Percentiles rank a stretch among this genome's conserved stretches.
phyloP scores from a whole-genome alignment of 2,797 vertebrate species.

The Passerculus sandwichensis region DNA sequence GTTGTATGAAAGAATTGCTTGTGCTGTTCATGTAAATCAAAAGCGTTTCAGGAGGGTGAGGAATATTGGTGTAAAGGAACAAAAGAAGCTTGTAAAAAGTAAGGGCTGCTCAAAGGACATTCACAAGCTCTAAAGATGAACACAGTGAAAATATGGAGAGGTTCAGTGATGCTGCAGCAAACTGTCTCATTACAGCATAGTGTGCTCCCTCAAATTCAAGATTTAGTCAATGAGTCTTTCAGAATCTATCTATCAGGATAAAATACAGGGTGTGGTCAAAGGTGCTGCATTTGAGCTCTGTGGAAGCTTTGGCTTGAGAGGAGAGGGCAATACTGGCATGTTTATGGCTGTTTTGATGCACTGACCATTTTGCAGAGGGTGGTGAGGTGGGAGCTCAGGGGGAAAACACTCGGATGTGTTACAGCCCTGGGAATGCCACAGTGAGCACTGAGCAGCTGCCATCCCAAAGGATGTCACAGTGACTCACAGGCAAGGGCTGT shows the following conservation, averaged over 20 bases:
- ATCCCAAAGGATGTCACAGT: neutral
- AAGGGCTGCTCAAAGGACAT: neutral
- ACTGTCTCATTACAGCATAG: neutral
- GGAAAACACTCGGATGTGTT: rapidly evolving
- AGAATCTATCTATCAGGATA: neutral
- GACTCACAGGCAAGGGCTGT: neutral
- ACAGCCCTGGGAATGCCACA: neutral
- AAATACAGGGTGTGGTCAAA: neutral
- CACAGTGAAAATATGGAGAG: neutral
- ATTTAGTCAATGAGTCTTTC: neutral
- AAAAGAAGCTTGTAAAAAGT: neutral
- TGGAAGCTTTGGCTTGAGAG: neutral
- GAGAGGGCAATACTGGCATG: neutral
- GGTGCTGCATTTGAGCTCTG: neutral
- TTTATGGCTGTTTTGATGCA: neutral
- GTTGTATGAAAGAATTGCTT: neutral
- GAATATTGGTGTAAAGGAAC: neutral
- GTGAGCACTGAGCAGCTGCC: neutral
- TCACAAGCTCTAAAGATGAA: neutral
- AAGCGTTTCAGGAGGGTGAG: neutral
- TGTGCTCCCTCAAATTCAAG: neutral
- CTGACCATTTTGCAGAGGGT: neutral
- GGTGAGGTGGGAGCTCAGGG: neutral
- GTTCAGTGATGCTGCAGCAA: neutral
- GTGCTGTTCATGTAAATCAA: constrained; percentile 23